Evolutionary conservation across 2,888 invertebrate species (phyloP), one percentile per base, ranked within the genome.

Genomic region (Acrobasis suavella): DNA sequence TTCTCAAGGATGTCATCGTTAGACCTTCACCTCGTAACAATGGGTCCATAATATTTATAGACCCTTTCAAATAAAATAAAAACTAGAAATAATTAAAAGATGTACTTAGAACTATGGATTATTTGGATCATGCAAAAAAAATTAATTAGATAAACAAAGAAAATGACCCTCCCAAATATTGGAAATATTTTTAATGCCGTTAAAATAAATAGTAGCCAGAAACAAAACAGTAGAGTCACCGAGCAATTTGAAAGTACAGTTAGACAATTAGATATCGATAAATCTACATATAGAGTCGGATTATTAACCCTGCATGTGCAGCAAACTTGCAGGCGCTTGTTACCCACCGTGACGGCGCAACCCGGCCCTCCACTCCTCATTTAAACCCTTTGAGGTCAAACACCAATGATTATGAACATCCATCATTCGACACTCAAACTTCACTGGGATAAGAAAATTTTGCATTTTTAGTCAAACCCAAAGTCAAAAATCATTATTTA

Each of bases 281-380:
- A 46, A 46, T 61, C 42, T 37, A 42, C 54, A 37, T 32, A n/a
- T 17, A 56, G 54, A 62, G 56, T 51, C 50, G 50, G 56, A 50
- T 37, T 38, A 38, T 51, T 62, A 62, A 62, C 50, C 56, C 56
- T 62, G 50, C 55, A n/a, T 37, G 64, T 50, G 60, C 66, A 66
- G 66, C 64, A 69, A 68, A 67, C 69, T 62, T 32, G 52, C 62
- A 66, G 73, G 72, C 77, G 79, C 84, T 91, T 83, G 86, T 91
- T 91, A 90, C 72, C 50, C 68, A 77, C 78, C 87, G 88, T 91
- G 91, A 90, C 89, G 77, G n/a, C 71, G 90, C 91, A 89, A 73
- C 80, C 77, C 46, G n/a, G 46, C 42, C n/a, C 59, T 58, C 73
- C 64, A 68, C 64, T 71, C 69, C 80, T 87, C 84, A 85, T 89